Evolutionary conservation across 2,888 invertebrate genomes (phyloP).

Genomic region (Drosophila helvetica): DNA sequence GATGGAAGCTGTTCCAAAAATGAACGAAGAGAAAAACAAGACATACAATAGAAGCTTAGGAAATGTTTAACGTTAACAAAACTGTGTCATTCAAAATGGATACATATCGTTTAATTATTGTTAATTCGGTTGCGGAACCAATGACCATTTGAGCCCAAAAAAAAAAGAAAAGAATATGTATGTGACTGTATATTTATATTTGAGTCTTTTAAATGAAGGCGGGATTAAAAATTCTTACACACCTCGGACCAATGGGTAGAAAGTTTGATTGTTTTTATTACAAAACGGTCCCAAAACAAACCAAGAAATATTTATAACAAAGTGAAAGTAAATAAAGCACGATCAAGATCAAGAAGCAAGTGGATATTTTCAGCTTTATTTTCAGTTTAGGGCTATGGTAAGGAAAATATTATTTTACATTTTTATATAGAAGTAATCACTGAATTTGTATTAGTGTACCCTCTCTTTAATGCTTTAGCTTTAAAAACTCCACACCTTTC

Average conservation of each 20-base stretch:
- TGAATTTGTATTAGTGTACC: neutral
- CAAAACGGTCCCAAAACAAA: conserved; percentile 20
- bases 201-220: neutral
- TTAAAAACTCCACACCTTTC: neutral
- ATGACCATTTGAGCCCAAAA: conserved; percentile 54
- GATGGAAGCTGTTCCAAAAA: neutral
- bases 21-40: conserved; percentile 3
- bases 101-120: conserved; percentile 62
- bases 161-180: conserved; percentile 16
- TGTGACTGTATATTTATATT: conserved; percentile 27
- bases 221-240: conserved; percentile 22
- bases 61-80: conserved; percentile 42
- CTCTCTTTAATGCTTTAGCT: neutral
- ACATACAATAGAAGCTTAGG: conserved; percentile 12
- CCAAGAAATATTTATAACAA: conserved; percentile 12
- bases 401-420: conserved; percentile 17
- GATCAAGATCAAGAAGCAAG: conserved; percentile 22
- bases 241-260: conserved; percentile 65
- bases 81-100: conserved; percentile 72
- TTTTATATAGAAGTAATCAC: conserved; percentile 6
- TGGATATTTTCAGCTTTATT: conserved; percentile 4
- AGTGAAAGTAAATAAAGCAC: conserved; percentile 8
- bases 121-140: conserved; percentile 72
- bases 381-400: conserved; percentile 20
- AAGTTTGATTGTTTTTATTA: conserved; percentile 35